phyloP scores from a whole-genome alignment of 2,888 invertebrate species.

The Venustoraphidia nigricollis region DNA sequence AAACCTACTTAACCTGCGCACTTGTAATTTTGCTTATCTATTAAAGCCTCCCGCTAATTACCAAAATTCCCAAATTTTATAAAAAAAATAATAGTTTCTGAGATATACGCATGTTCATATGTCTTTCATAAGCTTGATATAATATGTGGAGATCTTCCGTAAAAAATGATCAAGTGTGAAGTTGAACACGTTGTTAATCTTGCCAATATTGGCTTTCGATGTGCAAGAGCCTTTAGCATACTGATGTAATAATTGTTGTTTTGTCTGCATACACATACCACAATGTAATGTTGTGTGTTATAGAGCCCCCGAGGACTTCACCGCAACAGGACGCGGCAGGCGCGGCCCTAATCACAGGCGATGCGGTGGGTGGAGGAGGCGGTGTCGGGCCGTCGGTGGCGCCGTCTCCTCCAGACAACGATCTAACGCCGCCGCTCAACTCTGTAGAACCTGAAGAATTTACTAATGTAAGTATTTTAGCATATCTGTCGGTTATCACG shows the following conservation, averaged over 20 bases:
- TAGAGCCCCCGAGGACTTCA: slow-evolving; percentile 65
- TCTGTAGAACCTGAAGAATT: slow-evolving; percentile 27
- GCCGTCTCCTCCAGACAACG: slow-evolving; percentile 13
- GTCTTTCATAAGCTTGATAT: too few relatives aligned
- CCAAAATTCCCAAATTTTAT: too few relatives aligned
- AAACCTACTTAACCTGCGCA: too few relatives aligned
- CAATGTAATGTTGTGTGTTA: slow-evolving; percentile 14
- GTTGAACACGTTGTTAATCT: too few relatives aligned
- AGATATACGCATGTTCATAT: too few relatives aligned
- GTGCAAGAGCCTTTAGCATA: too few relatives aligned
- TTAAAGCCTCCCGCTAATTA: too few relatives aligned
- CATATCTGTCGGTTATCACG: neutral
- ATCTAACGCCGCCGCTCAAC: slow-evolving; percentile 19
- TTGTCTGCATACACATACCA: neutral
- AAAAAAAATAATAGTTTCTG: too few relatives aligned
- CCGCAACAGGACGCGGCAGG: slow-evolving; percentile 56
- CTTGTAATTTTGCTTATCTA: too few relatives aligned
- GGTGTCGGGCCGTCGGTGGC: slow-evolving; percentile 25
- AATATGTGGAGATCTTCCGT: too few relatives aligned
- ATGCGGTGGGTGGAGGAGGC: neutral
- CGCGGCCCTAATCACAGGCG: slow-evolving; percentile 17
- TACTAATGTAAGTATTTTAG: slow-evolving; percentile 27
- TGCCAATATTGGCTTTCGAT: too few relatives aligned
- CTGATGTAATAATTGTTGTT: neutral
- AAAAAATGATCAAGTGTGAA: too few relatives aligned